A percentile compares a stretch with the other conserved stretches of the same genome.
Evolutionary conservation across 2,888 invertebrate genomes (phyloP).

Genomic region (Microctonus hyperodae): DNA sequence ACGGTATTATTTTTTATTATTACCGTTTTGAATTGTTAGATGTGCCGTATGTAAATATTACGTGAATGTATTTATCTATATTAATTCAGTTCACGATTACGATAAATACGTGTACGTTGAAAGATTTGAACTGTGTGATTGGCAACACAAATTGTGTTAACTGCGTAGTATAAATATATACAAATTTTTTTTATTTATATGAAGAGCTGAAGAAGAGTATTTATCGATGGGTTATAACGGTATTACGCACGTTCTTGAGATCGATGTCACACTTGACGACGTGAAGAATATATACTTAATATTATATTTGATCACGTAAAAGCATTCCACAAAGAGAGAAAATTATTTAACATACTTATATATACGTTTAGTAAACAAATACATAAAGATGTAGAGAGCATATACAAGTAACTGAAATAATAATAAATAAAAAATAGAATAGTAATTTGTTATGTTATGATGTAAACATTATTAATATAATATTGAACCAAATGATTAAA

Average conservation of each 20-base stretch:
- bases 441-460: background rate
- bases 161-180: background rate
- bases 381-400: background rate
- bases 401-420: too few relatives aligned
- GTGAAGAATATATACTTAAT: background rate
- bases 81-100: background rate
- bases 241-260: background rate
- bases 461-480: background rate
- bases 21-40: background rate
- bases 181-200: background rate
- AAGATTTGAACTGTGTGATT: background rate
- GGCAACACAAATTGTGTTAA: background rate
- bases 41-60: too few relatives aligned
- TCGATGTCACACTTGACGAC: background rate
- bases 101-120: background rate
- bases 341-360: background rate
- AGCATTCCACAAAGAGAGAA: background rate
- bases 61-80: background rate
- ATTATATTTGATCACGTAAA: conserved; percentile 6
- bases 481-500: background rate
- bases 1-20: background rate
- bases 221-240: conserved; percentile 4
- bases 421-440: background rate
- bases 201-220: background rate
- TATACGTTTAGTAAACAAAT: too few relatives aligned